Evolutionary conservation across 2,888 invertebrate species (phyloP), one percentile per base, ranked within the genome.

Genomic region (Leucophenga montana): DNA sequence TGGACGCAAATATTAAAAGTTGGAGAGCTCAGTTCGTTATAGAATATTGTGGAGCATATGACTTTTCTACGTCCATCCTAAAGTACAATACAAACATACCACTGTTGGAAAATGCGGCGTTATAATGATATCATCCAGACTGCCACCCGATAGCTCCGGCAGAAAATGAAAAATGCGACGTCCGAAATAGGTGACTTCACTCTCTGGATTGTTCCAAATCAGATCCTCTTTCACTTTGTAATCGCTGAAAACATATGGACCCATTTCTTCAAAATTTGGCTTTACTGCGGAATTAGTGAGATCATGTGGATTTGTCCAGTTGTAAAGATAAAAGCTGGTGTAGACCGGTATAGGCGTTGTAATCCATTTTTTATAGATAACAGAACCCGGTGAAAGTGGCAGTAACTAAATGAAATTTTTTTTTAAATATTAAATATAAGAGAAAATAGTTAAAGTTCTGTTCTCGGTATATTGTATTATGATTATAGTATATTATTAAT

Each of bases 311-410:
- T 96, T 96, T 1, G 93, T 94, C 90, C 95, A 94, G 87, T 95
- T 95, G 83, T 92, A 95, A 78, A 96, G 88, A 85, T 91, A 92
- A 75, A 94, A 90, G 72, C 93, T 92, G 69, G 95, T 87, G 84
- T 93, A 94, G 91, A 95, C 92, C 0, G 95, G 95, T 67, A 95
- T 91, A 0, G 95, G 95, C 0, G 94, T 93, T 77, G 94, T 92
- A 70, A 91, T 90, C 97, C 96, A 97, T 72, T 94, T 90, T 0
- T 90, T 87, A 86, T 91, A 96, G 20, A 92, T 92, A 70, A 87
- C 89, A 0, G 95, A 94, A 0, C 88, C 86, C 1, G 90, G 89
- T 1, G 91, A 88, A 48, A 95, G 85, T 0, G 90, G 88, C 82
- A 95, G 88, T 91, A 92, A 90, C 93, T 94, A 64, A 20, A 50